phyloP scores from a whole-genome alignment of 2,797 vertebrate genomes.

The Chelon labrosus region DNA sequence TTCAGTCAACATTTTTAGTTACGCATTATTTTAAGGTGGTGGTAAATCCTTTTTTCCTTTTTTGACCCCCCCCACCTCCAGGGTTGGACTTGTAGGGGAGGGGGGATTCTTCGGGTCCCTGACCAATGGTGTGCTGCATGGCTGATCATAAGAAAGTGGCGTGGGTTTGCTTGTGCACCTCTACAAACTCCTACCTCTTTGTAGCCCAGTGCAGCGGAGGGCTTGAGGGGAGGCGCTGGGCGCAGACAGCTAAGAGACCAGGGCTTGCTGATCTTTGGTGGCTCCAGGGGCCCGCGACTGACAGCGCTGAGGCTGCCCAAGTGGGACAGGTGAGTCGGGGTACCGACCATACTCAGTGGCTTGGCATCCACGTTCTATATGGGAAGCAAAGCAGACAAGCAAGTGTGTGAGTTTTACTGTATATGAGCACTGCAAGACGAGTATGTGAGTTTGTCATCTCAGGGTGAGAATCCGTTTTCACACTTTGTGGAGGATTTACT shows the following conservation, averaged over 20 bases:
- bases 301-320: constrained; percentile 85
- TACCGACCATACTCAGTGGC: constrained; percentile 67
- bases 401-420: background rate
- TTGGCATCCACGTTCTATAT: constrained; percentile 78
- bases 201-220: constrained; percentile 96
- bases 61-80: background rate
- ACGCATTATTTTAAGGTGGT: background rate
- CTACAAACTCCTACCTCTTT: constrained; percentile 91
- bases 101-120: constrained; percentile 27
- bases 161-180: constrained; percentile 28
- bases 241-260: constrained; percentile 98
- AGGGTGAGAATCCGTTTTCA: constrained; percentile 38
- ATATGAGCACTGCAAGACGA: background rate
- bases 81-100: constrained; percentile 11
- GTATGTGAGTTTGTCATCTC: background rate
- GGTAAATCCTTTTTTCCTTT: background rate
- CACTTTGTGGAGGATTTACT: constrained; percentile 39
- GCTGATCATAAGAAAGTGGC: constrained; percentile 5
- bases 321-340: constrained; percentile 82
- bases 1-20: background rate
- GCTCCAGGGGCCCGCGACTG: constrained; percentile 92
- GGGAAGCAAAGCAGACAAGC: background rate
- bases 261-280: constrained; percentile 93
- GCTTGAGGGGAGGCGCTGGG: constrained; percentile 96
- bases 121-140: background rate